phyloP scores from a whole-genome alignment of 2,113 vertebrate genomes.

The Lathamus discolor region DNA sequence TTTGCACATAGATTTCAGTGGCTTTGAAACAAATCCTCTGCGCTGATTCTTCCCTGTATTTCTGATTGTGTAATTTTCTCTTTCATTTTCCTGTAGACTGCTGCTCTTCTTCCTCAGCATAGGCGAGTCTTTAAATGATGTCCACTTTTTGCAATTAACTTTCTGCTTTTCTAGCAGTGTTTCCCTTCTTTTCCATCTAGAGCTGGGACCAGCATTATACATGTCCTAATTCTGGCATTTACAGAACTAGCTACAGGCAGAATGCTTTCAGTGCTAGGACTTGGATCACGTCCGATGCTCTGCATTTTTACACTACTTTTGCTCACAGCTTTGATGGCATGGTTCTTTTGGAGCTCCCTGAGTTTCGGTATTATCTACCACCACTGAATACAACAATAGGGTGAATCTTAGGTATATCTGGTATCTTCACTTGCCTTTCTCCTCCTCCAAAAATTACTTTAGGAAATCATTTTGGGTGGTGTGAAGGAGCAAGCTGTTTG shows the following conservation, averaged over 20 bases:
- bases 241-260: not conserved
- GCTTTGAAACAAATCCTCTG: not conserved
- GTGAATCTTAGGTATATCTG: not conserved
- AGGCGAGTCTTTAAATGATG: not conserved
- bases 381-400: not conserved
- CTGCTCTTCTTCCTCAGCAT: not conserved
- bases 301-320: not conserved
- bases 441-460: not conserved
- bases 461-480: not conserved
- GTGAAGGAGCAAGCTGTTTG: not conserved
- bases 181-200: not conserved
- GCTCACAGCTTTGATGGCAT: not conserved
- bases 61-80: not conserved
- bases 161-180: not conserved
- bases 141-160: not conserved
- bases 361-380: not conserved
- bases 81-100: not conserved
- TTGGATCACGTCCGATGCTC: not conserved
- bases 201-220: not conserved
- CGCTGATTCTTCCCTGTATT: not conserved
- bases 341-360: not conserved
- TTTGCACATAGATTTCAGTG: not conserved
- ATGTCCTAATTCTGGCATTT: not conserved
- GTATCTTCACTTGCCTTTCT: not conserved
- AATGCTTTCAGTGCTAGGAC: not conserved